A percentile compares a stretch with the other conserved stretches of the same genome.
Evolutionary conservation across 2,797 vertebrate species (phyloP).

Genomic region (Pteronotus mesoamericanus): DNA sequence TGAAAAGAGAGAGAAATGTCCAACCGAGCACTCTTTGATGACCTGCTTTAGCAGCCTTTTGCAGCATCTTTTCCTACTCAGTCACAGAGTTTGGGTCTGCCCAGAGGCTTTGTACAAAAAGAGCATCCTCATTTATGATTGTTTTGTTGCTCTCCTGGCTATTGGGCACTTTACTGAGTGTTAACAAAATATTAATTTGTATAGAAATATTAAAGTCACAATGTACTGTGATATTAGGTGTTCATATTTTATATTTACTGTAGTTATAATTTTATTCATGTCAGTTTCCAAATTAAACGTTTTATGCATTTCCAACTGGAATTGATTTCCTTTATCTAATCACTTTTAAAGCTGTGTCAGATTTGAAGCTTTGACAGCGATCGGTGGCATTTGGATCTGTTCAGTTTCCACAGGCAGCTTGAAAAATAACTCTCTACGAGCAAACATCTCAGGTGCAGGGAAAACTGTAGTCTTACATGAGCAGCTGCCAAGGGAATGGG

Average conservation of each 20-base stretch:
- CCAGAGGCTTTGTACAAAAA: neutral
- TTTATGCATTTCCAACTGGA: slow-evolving; percentile 59
- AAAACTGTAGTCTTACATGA: neutral
- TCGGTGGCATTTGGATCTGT: slow-evolving; percentile 28
- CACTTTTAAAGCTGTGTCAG: slow-evolving; percentile 60
- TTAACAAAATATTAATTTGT: slow-evolving; percentile 66
- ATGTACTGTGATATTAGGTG: slow-evolving; percentile 60
- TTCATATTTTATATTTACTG: slow-evolving; percentile 63
- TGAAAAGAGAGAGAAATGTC: neutral
- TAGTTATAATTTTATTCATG: slow-evolving; percentile 68
- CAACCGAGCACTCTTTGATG: neutral
- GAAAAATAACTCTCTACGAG: slow-evolving; percentile 49
- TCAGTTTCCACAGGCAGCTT: slow-evolving; percentile 29
- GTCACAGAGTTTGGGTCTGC: neutral
- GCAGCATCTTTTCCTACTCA: neutral
- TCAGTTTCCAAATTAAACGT: slow-evolving; percentile 64
- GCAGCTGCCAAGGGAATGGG: slow-evolving; percentile 22
- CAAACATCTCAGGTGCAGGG: slow-evolving; percentile 24
- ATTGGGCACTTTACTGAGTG: neutral
- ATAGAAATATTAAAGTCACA: slow-evolving; percentile 62
- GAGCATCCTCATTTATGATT: neutral
- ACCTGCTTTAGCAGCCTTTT: neutral
- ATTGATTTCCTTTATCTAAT: slow-evolving; percentile 72
- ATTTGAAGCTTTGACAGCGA: slow-evolving; percentile 49
- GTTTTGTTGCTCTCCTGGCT: slow-evolving; percentile 36